phyloP scores from a whole-genome alignment of 1,140 invertebrate species.

The Campoletis sonorensis region DNA sequence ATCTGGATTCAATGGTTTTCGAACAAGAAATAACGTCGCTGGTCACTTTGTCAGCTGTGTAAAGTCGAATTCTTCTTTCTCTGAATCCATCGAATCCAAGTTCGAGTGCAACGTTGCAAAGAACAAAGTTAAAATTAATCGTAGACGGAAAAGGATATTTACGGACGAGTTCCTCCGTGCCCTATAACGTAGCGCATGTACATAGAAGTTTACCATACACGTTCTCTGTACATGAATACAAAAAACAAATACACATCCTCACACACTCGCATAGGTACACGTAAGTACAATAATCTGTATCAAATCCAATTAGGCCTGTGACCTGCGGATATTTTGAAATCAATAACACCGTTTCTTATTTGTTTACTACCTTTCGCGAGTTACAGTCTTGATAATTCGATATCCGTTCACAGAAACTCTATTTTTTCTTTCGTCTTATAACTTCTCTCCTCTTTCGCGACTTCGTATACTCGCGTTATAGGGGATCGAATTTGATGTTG shows the following conservation, averaged over 20 bases:
- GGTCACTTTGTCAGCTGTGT: too few relatives aligned
- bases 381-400: too few relatives aligned
- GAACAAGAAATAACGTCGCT: too few relatives aligned
- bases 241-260: slow-evolving; percentile 46
- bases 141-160: slow-evolving; percentile 64
- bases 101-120: neutral
- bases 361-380: neutral
- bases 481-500: slow-evolving; percentile 4
- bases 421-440: neutral
- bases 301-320: slow-evolving; percentile 40
- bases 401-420: too few relatives aligned
- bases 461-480: slow-evolving; percentile 20
- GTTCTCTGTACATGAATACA: slow-evolving; percentile 61
- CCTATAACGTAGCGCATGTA: slow-evolving; percentile 67
- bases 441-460: neutral
- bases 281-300: slow-evolving; percentile 46
- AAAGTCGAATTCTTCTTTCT: too few relatives aligned
- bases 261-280: slow-evolving; percentile 35
- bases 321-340: slow-evolving; percentile 33
- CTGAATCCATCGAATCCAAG: too few relatives aligned
- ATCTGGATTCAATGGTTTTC: too few relatives aligned
- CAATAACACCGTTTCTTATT: neutral
- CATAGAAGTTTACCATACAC: slow-evolving; percentile 67
- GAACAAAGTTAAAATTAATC: slow-evolving; percentile 36
- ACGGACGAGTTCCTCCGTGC: slow-evolving; percentile 70